Percentiles rank a stretch among this genome's conserved stretches.
Evolutionary conservation across 2,888 invertebrate species (phyloP).

Genomic region (Cremastinae sp.): DNA sequence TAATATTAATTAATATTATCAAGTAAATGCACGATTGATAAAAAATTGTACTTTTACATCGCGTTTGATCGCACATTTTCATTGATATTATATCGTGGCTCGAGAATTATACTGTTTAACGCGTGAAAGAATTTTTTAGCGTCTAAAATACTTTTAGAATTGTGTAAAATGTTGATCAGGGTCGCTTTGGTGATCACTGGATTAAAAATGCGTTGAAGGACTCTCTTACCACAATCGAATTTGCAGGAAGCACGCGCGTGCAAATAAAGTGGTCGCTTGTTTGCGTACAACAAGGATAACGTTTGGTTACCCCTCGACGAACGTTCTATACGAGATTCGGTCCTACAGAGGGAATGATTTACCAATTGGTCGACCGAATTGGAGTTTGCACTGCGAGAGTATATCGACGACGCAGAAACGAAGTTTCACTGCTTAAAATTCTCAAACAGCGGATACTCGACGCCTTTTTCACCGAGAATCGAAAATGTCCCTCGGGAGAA

Average conservation of each 20-base stretch:
- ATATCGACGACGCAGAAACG: neutral
- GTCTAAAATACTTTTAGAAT: constrained; percentile 29
- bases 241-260: constrained; percentile 64
- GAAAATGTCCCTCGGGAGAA: constrained; percentile 1
- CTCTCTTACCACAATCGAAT: constrained; percentile 61
- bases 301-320: constrained; percentile 17
- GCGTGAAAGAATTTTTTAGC: neutral
- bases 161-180: constrained; percentile 38
- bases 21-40: too few relatives aligned
- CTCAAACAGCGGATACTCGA: constrained; percentile 31
- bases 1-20: too few relatives aligned
- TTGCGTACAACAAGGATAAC: constrained; percentile 55
- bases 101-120: too few relatives aligned
- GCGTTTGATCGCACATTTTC: too few relatives aligned
- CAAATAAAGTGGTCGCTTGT: constrained; percentile 45
- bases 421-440: constrained; percentile 35
- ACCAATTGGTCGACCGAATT: constrained; percentile 60
- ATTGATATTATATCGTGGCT: too few relatives aligned
- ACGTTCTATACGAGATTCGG: constrained; percentile 10
- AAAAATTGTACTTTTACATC: too few relatives aligned
- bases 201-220: constrained; percentile 36
- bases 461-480: neutral
- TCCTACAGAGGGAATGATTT: constrained; percentile 72
- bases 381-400: constrained; percentile 34
- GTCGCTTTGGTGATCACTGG: neutral